Percentiles rank a stretch among this genome's conserved stretches.
Conservation (phyloP, 2,888 invertebrate species). For the Patella ulyssiponensis region DNA sequence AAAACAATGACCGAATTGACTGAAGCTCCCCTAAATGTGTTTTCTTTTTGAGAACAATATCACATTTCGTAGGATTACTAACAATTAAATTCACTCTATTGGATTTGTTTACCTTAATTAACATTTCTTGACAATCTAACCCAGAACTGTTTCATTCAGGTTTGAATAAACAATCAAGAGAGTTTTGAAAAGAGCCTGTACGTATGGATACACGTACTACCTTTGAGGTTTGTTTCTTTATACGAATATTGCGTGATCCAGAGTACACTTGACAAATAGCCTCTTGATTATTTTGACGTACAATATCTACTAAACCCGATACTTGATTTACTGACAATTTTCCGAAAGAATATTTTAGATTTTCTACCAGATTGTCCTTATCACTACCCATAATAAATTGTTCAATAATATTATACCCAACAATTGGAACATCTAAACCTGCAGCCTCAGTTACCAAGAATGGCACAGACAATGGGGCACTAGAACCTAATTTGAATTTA, state of each 20-base stretch:
- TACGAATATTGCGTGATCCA: neutral
- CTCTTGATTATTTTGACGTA: neutral
- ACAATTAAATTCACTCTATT: neutral
- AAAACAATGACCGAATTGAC: neutral
- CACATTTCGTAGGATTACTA: neutral
- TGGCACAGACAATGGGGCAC: neutral
- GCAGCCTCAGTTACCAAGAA: neutral
- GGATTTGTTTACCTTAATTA: neutral
- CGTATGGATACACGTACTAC: neutral
- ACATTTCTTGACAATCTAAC: neutral
- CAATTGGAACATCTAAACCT: neutral
- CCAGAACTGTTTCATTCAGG: neutral
- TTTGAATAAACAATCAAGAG: neutral
- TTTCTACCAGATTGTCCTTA: neutral
- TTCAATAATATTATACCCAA: conserved; percentile 1
- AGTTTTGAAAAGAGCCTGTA: neutral
- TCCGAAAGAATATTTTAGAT: neutral
- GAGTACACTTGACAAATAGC: neutral
- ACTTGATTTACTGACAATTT: neutral
- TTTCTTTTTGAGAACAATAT: neutral
- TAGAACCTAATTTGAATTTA: neutral
- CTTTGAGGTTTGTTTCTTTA: neutral
- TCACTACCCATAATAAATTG: neutral
- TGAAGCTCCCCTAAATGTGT: neutral
- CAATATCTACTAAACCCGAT: neutral